Conservation (phyloP, 2,888 invertebrate genomes). For the Nudaria mundana region DNA sequence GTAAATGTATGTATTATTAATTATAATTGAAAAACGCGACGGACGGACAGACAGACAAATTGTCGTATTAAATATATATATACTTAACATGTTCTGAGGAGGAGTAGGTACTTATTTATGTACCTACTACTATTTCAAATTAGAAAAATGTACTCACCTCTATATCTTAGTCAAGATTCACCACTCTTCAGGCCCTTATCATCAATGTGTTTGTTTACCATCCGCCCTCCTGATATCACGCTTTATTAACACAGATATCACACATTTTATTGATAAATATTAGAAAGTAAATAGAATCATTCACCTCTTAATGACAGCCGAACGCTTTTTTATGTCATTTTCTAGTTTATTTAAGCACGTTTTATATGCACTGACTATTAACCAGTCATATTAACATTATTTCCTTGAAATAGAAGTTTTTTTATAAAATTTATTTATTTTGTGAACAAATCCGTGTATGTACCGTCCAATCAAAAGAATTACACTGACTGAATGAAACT, state of each 20-base stretch:
- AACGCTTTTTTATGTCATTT: neutral
- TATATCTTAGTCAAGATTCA: neutral
- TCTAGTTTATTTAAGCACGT: neutral
- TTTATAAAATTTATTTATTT: neutral
- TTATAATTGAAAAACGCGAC: no score
- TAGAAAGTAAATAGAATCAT: conserved; percentile 46
- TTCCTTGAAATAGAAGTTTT: neutral
- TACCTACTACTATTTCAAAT: neutral
- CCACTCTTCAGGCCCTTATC: conserved; percentile 23
- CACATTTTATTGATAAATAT: conserved; percentile 41
- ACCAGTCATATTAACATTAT: neutral
- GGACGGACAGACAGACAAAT: no score
- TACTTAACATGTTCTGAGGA: no score
- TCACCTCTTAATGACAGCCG: neutral
- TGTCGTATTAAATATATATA: no score
- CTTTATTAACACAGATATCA: conserved; percentile 37
- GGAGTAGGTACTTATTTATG: no score
- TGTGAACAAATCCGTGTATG: conserved; percentile 1
- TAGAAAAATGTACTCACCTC: conserved; percentile 16
- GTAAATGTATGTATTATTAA: no score
- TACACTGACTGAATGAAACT: conserved; percentile 2
- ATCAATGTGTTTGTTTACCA: conserved; percentile 40
- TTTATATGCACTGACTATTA: neutral
- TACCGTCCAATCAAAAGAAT: neutral
- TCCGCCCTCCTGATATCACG: conserved; percentile 29